A percentile compares a stretch with the other conserved stretches of the same genome.
Conservation (phyloP, 2,888 invertebrate genomes). For the Drosophila setosimentum region DNA sequence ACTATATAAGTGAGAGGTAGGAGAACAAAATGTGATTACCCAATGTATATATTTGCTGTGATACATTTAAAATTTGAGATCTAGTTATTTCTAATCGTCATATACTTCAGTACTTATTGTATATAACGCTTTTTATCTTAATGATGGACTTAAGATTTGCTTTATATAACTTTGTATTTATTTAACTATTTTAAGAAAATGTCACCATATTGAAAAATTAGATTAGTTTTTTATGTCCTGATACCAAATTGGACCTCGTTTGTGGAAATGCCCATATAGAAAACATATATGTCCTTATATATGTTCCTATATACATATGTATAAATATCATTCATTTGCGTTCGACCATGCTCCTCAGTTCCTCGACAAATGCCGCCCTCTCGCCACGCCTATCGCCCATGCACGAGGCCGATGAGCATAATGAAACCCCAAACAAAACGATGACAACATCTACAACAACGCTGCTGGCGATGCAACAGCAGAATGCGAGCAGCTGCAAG, state of each 20-base stretch:
- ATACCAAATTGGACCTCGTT: background rate
- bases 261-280: conserved; percentile 8
- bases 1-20: background rate
- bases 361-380: conserved; percentile 64
- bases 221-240: background rate
- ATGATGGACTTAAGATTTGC: background rate
- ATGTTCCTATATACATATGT: conserved; percentile 2
- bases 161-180: background rate
- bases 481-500: conserved; percentile 55
- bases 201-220: background rate
- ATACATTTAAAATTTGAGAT: background rate
- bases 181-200: background rate
- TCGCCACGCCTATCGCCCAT: conserved; percentile 90
- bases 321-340: conserved; percentile 63
- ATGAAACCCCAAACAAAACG: conserved; percentile 48
- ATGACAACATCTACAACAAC: conserved; percentile 20
- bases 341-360: conserved; percentile 62
- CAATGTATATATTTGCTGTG: background rate
- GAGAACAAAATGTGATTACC: background rate
- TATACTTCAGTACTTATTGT: background rate
- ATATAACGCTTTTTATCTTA: background rate
- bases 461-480: conserved; percentile 27
- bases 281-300: conserved; percentile 8
- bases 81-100: background rate
- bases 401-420: conserved; percentile 92